Evolutionary conservation across 2,113 vertebrate genomes (phyloP), one percentile per base, ranked within the genome.

Genomic region (Elephantulus edwardii): DNA sequence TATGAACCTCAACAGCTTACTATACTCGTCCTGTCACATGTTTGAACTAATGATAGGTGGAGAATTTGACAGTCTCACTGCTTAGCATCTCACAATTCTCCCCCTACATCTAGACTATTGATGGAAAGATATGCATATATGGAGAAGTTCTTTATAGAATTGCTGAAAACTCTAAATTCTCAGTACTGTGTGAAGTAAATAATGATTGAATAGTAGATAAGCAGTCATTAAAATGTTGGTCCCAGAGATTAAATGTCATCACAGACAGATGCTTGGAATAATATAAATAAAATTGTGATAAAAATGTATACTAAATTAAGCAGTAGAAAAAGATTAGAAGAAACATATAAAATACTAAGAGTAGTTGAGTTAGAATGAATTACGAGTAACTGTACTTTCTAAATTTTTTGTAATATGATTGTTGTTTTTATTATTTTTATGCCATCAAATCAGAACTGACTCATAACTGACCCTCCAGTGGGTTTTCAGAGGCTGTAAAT

Each of bases 221-320:
- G 56, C 85, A 92, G 46, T 92, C 82, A 89, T 95, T 94, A 82
- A 95, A 93, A 95, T 86, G 75, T 92, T 94, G 72, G 22, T 86
- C 56, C 24, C 48, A 89, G 52, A 95, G 74, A 86, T n/a, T 88
- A 83, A 22, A 74, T 74, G 84, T 66, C 77, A 91, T 66, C 54
- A 71, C 48, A 77, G 70, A 84, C 42, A 91, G 88, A 60, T 90
- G 19, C 52, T 94, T 93, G 42, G 40, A 28, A 82, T 54, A 87
- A 52, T 85, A 84, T 46, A 82, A 66, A 33, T 81, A 86, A 95
- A 94, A 79, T 90, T 16, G 66, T 80, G 30, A 64, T 80, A 52
- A 91, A 91, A 89, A 81, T 78, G 89, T 68, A 76, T 72, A 74
- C 46, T 66, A 93, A 75, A 81, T 88, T 35, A 90, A 80, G 7